A percentile compares a stretch with the other conserved stretches of the same genome.
Evolutionary conservation across 2,113 vertebrate species (phyloP).

Genomic region (Oryzias woworae): DNA sequence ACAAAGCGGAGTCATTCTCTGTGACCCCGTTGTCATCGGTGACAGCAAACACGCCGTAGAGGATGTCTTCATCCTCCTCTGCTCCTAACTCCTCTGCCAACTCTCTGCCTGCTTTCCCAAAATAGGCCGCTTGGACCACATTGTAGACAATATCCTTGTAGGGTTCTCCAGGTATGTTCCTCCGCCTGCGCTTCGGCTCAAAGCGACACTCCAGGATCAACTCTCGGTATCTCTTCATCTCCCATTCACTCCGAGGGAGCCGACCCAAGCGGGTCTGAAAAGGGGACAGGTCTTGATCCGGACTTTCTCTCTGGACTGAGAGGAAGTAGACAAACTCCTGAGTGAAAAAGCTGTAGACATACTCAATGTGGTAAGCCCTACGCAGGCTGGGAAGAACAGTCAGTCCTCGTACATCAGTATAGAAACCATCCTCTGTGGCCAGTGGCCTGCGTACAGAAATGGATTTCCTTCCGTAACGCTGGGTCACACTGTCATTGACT

Average conservation of each 20-base stretch:
- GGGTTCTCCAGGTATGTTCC: conserved; percentile 68
- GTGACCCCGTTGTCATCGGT: conserved; percentile 64
- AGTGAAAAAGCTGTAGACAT: conserved; percentile 85
- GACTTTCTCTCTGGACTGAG: conserved; percentile 82
- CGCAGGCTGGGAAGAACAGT: conserved; percentile 81
- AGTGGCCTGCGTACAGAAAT: conserved; percentile 86
- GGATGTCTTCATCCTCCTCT: conserved; percentile 75
- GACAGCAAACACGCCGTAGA: conserved; percentile 86
- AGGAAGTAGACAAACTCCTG: conserved; percentile 88
- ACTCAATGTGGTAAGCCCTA: conserved; percentile 83
- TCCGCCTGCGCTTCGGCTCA: conserved; percentile 83
- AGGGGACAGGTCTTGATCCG: conserved; percentile 21
- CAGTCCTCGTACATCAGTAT: conserved; percentile 74
- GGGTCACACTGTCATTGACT: conserved; percentile 78
- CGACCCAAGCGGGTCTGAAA: conserved; percentile 85
- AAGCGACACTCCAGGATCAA: conserved; percentile 87
- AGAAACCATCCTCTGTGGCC: conserved; percentile 84
- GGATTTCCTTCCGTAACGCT: conserved; percentile 83
- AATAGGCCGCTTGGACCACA: conserved; percentile 86
- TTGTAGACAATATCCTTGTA: conserved; percentile 80
- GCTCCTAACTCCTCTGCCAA: conserved; percentile 84
- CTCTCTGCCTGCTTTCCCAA: conserved; percentile 77
- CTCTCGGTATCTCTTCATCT: conserved; percentile 86
- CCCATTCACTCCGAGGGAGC: conserved; percentile 77
- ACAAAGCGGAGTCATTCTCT: conserved; percentile 81